Evolutionary conservation across 1,140 invertebrate genomes (phyloP).

Genomic region (Dendroctonus ponderosae): DNA sequence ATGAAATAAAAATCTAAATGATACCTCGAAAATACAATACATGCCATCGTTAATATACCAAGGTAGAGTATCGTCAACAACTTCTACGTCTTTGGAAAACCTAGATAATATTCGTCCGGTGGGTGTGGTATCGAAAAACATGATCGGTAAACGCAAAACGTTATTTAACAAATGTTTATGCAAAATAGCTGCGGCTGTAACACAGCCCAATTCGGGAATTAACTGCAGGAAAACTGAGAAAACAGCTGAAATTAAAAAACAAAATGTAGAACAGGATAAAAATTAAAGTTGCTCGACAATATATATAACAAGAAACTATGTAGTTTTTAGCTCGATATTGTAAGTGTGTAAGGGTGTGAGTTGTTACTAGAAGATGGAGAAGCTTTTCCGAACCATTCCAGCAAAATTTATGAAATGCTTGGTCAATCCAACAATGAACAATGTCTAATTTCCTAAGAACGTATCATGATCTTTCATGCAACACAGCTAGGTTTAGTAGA

Average conservation of each 20-base stretch:
- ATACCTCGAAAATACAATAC: conserved; percentile 80
- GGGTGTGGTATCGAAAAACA: conserved; percentile 88
- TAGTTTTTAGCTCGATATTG: too few relatives aligned
- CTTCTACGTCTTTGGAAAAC: conserved; percentile 77
- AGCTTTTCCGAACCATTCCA: too few relatives aligned
- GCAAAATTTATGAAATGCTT: too few relatives aligned
- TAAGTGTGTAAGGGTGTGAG: too few relatives aligned
- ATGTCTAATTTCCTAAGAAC: too few relatives aligned
- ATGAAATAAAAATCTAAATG: not conserved
- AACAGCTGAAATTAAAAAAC: conserved; percentile 59
- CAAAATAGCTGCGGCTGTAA: conserved; percentile 69
- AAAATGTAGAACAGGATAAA: not conserved
- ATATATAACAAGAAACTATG: too few relatives aligned
- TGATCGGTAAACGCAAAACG: conserved; percentile 72
- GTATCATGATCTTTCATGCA: too few relatives aligned
- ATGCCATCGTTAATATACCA: conserved; percentile 68
- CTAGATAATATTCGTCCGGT: conserved; percentile 81
- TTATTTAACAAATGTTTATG: conserved; percentile 74
- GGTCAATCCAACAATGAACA: too few relatives aligned
- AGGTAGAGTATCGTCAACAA: conserved; percentile 69
- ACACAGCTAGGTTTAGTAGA: too few relatives aligned
- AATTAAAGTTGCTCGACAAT: too few relatives aligned
- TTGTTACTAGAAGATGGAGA: too few relatives aligned
- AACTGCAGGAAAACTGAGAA: conserved; percentile 68
- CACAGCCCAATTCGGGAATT: conserved; percentile 52